Percentiles rank a stretch among this genome's conserved stretches.
These are phyloP conservation scores for Pithys albifrons DNA, from an alignment of 2,113 vertebrate genomes.

Conservation along the genomic window DNA sequence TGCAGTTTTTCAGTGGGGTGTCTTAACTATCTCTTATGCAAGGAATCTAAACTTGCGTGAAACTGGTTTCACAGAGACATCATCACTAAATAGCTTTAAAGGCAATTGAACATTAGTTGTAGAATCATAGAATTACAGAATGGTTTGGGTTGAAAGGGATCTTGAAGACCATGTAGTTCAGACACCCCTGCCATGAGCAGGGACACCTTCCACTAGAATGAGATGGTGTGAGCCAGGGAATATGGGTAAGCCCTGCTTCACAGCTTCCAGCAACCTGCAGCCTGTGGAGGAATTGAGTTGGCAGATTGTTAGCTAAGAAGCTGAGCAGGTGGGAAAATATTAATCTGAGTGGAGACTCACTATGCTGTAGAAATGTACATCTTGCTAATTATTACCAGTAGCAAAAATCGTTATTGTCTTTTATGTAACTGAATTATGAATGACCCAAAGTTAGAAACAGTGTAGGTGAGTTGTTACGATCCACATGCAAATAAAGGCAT, in stretches of 20 bases:
- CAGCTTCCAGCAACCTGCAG: background rate
- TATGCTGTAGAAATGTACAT: background rate
- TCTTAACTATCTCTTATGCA: background rate
- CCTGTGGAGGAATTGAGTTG: background rate
- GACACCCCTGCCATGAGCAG: background rate
- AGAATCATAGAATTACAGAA: background rate
- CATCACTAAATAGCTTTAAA: fast-evolving
- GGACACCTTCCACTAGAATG: no score
- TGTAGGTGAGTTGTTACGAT: background rate
- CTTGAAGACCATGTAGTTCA: background rate
- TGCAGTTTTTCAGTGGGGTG: background rate
- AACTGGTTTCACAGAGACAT: background rate
- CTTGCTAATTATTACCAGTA: background rate
- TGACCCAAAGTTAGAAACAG: conserved; percentile 12
- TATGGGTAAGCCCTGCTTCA: background rate
- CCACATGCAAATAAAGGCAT: background rate
- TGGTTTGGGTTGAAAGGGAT: background rate
- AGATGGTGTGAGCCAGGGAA: background rate
- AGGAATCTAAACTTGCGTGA: background rate
- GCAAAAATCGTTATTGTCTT: background rate
- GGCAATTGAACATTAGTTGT: background rate
- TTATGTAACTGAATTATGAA: background rate
- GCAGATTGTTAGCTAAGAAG: background rate
- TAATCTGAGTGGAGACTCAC: background rate
- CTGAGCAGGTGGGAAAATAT: background rate